These are phyloP conservation scores for Lacerta agilis DNA, from an alignment of 2,797 vertebrate genomes.

Conservation along the genomic window DNA sequence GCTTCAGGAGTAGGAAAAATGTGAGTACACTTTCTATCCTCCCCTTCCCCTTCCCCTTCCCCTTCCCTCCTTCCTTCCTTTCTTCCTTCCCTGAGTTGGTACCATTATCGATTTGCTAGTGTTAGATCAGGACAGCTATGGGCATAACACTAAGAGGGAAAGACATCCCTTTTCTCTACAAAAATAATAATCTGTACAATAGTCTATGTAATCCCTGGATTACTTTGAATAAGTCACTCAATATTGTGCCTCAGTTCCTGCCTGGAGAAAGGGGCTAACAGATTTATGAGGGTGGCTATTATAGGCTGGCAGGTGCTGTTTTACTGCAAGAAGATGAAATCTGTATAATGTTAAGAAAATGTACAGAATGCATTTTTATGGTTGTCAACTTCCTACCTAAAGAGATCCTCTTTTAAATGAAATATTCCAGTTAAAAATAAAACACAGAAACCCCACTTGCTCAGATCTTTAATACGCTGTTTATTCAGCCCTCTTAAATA, in stretches of 20 bases:
- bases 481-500: constrained; percentile 34
- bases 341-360: constrained; percentile 5
- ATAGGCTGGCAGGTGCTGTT: background rate
- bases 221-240: constrained; percentile 22
- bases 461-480: constrained; percentile 31
- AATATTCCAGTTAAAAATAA: constrained; percentile 20
- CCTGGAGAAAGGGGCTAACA: background rate
- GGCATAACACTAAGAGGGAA: background rate
- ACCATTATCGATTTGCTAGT: background rate
- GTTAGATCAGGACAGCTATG: background rate
- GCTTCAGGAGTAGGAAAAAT: background rate
- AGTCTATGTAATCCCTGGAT: background rate
- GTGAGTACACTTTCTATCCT: background rate
- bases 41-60: too few species aligned
- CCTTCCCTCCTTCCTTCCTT: background rate
- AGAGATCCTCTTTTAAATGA: background rate
- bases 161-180: background rate
- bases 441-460: constrained; percentile 1
- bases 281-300: constrained; percentile 8
- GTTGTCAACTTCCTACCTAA: constrained; percentile 14
- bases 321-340: constrained; percentile 19
- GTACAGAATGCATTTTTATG: background rate
- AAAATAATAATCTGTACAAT: constrained; percentile 11
- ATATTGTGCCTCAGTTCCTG: constrained; percentile 7
- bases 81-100: background rate